phyloP scores from a whole-genome alignment of 2,113 vertebrate species.

The Sardina pilchardus region DNA sequence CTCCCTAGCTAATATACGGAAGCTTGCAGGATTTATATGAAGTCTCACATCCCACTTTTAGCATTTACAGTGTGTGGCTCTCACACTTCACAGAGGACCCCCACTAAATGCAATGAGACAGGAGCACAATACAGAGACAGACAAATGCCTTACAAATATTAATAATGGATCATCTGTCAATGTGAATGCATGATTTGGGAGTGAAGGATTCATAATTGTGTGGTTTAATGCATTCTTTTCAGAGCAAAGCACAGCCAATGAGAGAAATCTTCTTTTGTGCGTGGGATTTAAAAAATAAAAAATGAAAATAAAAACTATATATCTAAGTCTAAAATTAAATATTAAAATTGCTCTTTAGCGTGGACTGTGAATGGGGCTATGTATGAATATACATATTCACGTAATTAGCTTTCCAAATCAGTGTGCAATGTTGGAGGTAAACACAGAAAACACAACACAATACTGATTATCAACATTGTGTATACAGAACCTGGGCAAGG shows the following conservation, averaged over 20 bases:
- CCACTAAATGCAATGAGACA: conserved; percentile 28
- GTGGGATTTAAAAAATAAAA: not conserved
- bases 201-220: not conserved
- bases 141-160: conserved; percentile 35
- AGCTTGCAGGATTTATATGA: conserved; percentile 76
- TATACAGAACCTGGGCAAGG: not conserved
- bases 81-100: conserved; percentile 46
- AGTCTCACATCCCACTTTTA: conserved; percentile 47
- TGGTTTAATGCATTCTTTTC: not conserved
- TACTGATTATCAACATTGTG: not conserved
- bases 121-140: not conserved
- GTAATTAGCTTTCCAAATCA: not conserved
- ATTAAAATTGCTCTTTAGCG: not conserved
- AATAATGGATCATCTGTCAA: conserved; percentile 36
- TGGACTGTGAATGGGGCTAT: not conserved
- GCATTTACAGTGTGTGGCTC: conserved; percentile 46
- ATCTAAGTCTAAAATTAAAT: not conserved
- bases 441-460: not conserved
- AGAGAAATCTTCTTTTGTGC: not conserved
- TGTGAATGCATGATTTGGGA: conserved; percentile 24
- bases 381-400: not conserved
- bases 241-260: not conserved
- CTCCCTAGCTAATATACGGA: conserved; percentile 74
- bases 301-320: too few species aligned
- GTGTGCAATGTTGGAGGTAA: not conserved